Conservation (phyloP, 2,888 invertebrate species). For the Sinhomidia bicolor region DNA sequence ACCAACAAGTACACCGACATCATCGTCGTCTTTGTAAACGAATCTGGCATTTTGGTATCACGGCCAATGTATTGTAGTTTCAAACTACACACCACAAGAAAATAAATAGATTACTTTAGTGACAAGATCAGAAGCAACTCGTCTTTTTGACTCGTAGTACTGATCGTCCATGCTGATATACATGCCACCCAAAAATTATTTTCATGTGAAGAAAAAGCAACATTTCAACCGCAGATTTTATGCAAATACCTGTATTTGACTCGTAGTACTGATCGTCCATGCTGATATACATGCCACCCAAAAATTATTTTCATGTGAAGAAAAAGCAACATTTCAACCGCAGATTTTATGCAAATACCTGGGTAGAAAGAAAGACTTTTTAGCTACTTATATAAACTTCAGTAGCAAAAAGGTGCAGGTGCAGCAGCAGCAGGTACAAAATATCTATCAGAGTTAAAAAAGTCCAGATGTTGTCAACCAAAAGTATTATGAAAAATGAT, state of each 20-base stretch:
- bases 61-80: background rate
- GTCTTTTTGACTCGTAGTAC: slow-evolving; percentile 1
- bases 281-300: slow-evolving; percentile 5
- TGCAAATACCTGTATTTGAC: too few species aligned
- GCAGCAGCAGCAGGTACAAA: too few species aligned
- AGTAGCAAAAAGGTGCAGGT: too few species aligned
- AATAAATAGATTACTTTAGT: slow-evolving; percentile 10
- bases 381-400: too few species aligned
- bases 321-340: background rate
- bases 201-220: background rate
- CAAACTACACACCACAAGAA: too few species aligned
- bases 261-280: background rate
- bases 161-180: slow-evolving; percentile 8
- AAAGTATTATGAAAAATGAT: too few species aligned
- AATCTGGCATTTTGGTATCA: background rate
- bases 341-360: too few species aligned
- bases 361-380: too few species aligned
- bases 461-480: too few species aligned
- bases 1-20: too few species aligned
- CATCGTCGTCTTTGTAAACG: background rate
- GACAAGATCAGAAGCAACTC: slow-evolving; percentile 31
- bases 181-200: background rate
- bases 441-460: too few species aligned
- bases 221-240: background rate
- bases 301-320: background rate